Percentiles rank a stretch among this genome's conserved stretches.
These are phyloP conservation scores for Cavia porcellus DNA, from an alignment of 2,113 vertebrate species.

Conservation along the genomic window DNA sequence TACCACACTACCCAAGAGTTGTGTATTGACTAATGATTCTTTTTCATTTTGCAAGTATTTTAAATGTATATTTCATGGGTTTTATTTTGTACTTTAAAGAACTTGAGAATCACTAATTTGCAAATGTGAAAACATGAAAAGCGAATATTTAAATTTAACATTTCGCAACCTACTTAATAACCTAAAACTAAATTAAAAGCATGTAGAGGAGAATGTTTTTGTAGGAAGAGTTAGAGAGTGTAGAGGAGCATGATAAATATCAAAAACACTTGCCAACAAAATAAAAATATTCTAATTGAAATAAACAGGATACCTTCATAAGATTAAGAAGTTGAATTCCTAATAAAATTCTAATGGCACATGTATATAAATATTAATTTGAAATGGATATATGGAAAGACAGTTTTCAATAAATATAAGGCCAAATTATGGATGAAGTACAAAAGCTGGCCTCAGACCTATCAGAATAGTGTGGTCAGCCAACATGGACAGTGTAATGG, in stretches of 20 bases:
- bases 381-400: background rate
- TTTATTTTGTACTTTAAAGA: background rate
- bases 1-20: background rate
- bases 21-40: background rate
- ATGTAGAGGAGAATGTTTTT: background rate
- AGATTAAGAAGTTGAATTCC: background rate
- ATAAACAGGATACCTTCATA: background rate
- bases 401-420: background rate
- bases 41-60: background rate
- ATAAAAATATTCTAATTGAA: background rate
- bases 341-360: background rate
- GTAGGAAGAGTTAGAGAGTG: background rate
- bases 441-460: background rate
- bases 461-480: background rate
- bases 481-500: fast-evolving
- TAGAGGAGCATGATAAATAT: background rate
- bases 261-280: background rate
- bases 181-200: background rate
- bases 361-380: background rate
- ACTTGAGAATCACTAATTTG: background rate
- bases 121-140: background rate
- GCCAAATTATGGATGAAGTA: background rate
- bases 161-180: background rate
- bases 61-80: background rate
- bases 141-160: background rate